A percentile compares a stretch with the other conserved stretches of the same genome.
Conservation (phyloP, 2,797 vertebrate genomes). For the Zalophus californianus region DNA sequence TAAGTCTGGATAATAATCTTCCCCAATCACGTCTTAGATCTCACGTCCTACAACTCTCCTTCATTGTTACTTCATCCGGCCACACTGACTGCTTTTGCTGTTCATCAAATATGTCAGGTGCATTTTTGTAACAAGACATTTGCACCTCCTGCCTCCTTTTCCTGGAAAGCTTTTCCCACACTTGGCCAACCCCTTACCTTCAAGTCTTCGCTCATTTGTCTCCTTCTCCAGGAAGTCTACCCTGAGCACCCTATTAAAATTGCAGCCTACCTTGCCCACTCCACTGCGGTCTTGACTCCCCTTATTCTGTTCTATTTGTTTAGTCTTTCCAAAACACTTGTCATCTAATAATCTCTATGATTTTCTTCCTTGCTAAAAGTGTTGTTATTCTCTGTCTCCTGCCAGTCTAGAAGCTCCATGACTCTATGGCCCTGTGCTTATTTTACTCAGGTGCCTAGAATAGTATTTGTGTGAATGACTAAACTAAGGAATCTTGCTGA, state of each 20-base stretch:
- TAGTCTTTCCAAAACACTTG: not conserved
- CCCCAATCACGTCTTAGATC: not conserved
- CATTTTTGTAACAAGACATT: not conserved
- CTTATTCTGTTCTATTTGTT: not conserved
- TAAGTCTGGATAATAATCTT: too few species aligned
- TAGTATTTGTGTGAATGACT: not conserved
- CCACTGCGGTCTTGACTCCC: not conserved
- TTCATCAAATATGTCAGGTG: not conserved
- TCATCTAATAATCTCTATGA: not conserved
- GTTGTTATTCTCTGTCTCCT: not conserved
- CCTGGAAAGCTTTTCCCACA: not conserved
- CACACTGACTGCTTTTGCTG: not conserved
- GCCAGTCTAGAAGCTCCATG: not conserved
- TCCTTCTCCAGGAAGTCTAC: not conserved
- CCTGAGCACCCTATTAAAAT: not conserved
- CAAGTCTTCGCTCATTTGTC: not conserved
- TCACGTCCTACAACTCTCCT: not conserved
- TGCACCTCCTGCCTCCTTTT: not conserved
- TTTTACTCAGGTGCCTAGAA: not conserved
- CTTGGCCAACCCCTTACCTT: not conserved
- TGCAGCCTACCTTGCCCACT: not conserved
- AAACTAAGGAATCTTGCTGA: not conserved
- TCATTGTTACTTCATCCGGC: not conserved
- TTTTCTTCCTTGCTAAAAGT: not conserved
- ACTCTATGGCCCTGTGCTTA: not conserved